Percentiles rank a stretch among this genome's conserved stretches.
phyloP scores from a whole-genome alignment of 2,888 invertebrate species.

The Erpobdella octoculata region DNA sequence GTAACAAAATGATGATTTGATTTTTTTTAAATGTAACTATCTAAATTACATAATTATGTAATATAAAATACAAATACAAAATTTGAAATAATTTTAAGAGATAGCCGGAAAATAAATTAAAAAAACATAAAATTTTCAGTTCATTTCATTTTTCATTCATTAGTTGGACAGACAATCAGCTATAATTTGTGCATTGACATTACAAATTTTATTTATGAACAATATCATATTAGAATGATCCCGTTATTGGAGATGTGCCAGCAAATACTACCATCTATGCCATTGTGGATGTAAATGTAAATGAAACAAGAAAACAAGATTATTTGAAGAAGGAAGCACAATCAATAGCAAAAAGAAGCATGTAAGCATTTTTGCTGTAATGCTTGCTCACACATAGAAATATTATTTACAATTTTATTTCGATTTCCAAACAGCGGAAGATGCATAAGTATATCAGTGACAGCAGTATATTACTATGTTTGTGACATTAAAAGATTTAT shows the following conservation, averaged over 20 bases:
- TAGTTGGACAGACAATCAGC: too few relatives aligned
- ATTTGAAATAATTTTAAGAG: too few relatives aligned
- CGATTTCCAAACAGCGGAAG: too few relatives aligned
- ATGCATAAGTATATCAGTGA: constrained; percentile 11
- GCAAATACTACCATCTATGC: constrained; percentile 37
- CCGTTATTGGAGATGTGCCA: constrained; percentile 33
- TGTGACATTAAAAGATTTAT: constrained; percentile 25
- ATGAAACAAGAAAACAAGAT: neutral
- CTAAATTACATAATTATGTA: too few relatives aligned
- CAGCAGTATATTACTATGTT: constrained; percentile 24
- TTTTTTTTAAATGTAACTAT: too few relatives aligned
- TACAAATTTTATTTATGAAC: constrained; percentile 5
- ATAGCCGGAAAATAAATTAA: too few relatives aligned
- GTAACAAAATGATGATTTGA: too few relatives aligned
- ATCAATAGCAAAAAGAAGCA: neutral
- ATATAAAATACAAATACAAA: too few relatives aligned
- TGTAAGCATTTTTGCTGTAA: neutral
- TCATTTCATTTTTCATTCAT: too few relatives aligned
- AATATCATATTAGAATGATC: neutral
- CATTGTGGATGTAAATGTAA: constrained; percentile 33
- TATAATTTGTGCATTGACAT: too few relatives aligned
- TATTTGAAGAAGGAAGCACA: neutral
- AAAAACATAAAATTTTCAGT: too few relatives aligned
- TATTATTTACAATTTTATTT: too few relatives aligned
- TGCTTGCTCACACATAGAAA: neutral